These are phyloP conservation scores for Melanaphis sacchari DNA, from an alignment of 1,140 invertebrate species.

Conservation along the genomic window DNA sequence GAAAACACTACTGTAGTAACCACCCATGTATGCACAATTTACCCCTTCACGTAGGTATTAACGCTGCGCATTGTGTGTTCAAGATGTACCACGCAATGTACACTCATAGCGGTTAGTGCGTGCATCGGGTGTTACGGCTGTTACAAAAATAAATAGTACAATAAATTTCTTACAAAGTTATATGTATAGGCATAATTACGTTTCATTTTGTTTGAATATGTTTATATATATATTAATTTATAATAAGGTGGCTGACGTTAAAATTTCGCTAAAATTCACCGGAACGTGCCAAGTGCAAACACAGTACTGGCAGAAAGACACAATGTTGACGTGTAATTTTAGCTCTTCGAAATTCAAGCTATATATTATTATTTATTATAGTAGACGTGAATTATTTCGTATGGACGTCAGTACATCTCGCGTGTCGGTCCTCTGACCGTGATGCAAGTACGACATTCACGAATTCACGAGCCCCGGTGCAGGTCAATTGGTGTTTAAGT, in stretches of 20 bases:
- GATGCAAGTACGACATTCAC: neutral
- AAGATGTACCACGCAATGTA: neutral
- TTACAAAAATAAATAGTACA: neutral
- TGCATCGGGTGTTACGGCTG: neutral
- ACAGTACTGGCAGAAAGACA: neutral
- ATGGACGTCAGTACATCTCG: neutral
- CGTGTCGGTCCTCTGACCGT: neutral
- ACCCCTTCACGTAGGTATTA: neutral
- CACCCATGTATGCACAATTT: neutral
- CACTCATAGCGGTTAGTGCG: neutral
- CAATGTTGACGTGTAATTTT: neutral
- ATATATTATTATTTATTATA: neutral
- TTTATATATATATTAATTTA: neutral
- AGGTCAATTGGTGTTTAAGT: neutral
- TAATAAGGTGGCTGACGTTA: neutral
- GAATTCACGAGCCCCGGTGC: neutral
- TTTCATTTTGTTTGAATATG: neutral
- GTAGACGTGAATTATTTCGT: neutral
- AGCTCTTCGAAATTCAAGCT: neutral
- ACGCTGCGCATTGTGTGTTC: neutral
- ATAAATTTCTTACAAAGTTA: neutral
- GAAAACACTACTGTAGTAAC: neutral
- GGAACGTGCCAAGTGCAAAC: neutral
- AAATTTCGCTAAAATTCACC: neutral
- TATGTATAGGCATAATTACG: neutral